Evolutionary conservation across 2,113 vertebrate species (phyloP), one percentile per base, ranked within the genome.

Genomic region (Mystacornis crossleyi): DNA sequence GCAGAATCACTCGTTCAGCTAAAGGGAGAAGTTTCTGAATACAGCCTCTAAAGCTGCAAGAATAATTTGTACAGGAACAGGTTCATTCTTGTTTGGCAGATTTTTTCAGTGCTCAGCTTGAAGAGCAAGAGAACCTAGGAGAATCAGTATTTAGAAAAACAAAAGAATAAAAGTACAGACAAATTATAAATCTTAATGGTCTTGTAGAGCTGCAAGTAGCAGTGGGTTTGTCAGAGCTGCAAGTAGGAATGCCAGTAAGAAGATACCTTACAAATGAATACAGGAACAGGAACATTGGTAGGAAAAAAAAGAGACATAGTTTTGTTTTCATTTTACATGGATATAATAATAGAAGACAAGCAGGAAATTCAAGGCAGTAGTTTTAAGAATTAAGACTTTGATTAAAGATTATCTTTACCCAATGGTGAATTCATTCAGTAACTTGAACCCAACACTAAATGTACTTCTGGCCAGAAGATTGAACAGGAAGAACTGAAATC

Each of bases 51-150:
- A 74, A 92, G 26, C 34, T 90, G 66, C 55, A 95, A 86, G 40
- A 93, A 78, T 81, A 50, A 72, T 94, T 93, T 97, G 61, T 90
- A 51, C 54, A 69, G 75, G 72, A 80, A 61, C 65, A 74, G 55
- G 79, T 94, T 93, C 4, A 4, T 67, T 91, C 91, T 86, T 86
- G 81, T 75, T 89, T 74, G 50, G 60, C 18, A 78, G 23, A 42
- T 73, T 65, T 91, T 79, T 86, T 83, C 51, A 55, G 29, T 51
- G 71, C 43, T 89, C 2, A 5, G 10, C 24, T 62, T 60, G 55
- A 86, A 89, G 29, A 90, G n/a, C 34, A 60, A 51, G 75, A 86
- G 34, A 34, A 70, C 38, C 17, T 11, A 36, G 40, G 26, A 83
- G 17, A 42, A 60, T 73, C 43, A n/a, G 20, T 36, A 26, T 64